Conservation (phyloP, 2,888 invertebrate species). For the Seira sanloemensis region DNA sequence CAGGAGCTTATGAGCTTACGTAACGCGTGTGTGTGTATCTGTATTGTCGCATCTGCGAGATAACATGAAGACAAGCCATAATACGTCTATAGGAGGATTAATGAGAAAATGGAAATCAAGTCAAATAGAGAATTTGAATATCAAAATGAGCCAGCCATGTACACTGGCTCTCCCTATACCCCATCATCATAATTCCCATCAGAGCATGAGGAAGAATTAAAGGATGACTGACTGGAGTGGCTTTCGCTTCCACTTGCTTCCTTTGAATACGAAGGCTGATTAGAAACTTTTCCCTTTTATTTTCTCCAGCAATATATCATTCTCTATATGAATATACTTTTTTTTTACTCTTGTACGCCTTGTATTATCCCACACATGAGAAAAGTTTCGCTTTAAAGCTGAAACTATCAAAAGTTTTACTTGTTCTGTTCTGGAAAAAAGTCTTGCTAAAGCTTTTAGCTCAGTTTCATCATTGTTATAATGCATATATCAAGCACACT, state of each 20-base stretch:
- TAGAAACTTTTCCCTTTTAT: neutral
- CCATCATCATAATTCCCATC: constrained; percentile 16
- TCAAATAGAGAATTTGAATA: constrained; percentile 31
- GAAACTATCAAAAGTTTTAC: neutral
- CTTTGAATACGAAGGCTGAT: no score
- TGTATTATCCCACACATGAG: no score
- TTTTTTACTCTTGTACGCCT: neutral
- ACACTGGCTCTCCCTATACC: neutral
- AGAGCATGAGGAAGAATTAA: neutral
- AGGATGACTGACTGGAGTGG: neutral
- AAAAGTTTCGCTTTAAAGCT: neutral
- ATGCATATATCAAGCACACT: no score
- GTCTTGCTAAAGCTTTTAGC: neutral
- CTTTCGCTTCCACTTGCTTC: no score
- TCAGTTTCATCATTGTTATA: no score
- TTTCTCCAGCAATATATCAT: neutral
- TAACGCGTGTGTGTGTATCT: no score
- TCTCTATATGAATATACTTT: neutral
- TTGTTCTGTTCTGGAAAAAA: neutral
- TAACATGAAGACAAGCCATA: neutral
- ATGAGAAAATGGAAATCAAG: constrained; percentile 28
- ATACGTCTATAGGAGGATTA: no score
- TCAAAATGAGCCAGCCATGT: constrained; percentile 16
- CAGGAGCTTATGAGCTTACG: no score
- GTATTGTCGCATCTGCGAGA: neutral